Conservation (phyloP, 2,797 vertebrate species). For the Coilia nasus region DNA sequence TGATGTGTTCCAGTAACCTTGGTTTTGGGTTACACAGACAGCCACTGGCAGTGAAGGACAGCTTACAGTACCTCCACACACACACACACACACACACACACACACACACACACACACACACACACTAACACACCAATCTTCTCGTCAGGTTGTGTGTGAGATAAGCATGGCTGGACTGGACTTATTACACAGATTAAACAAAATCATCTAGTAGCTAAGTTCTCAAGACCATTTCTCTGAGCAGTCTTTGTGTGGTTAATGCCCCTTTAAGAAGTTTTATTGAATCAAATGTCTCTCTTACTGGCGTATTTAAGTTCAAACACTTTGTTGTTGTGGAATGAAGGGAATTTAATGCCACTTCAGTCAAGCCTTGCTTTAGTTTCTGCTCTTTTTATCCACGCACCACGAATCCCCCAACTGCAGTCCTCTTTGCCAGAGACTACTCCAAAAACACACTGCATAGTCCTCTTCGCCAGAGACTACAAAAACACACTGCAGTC, state of each 20-base stretch:
- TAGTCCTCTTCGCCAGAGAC: too few relatives aligned
- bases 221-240: background rate
- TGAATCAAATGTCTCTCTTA: background rate
- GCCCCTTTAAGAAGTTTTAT: background rate
- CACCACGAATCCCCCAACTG: background rate
- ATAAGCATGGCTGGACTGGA: background rate
- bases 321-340: background rate
- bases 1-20: background rate
- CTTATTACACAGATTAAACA: background rate
- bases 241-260: background rate
- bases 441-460: too few relatives aligned
- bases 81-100: too few relatives aligned
- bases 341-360: background rate
- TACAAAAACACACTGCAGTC: too few relatives aligned
- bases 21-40: background rate
- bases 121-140: too few relatives aligned
- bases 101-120: too few relatives aligned
- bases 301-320: background rate
- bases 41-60: background rate
- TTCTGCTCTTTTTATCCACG: background rate
- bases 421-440: too few relatives aligned
- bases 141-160: background rate
- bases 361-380: background rate
- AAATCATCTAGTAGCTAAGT: background rate
- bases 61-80: too few relatives aligned